phyloP scores from a whole-genome alignment of 2,888 invertebrate genomes.

The Spicauda simplicius region DNA sequence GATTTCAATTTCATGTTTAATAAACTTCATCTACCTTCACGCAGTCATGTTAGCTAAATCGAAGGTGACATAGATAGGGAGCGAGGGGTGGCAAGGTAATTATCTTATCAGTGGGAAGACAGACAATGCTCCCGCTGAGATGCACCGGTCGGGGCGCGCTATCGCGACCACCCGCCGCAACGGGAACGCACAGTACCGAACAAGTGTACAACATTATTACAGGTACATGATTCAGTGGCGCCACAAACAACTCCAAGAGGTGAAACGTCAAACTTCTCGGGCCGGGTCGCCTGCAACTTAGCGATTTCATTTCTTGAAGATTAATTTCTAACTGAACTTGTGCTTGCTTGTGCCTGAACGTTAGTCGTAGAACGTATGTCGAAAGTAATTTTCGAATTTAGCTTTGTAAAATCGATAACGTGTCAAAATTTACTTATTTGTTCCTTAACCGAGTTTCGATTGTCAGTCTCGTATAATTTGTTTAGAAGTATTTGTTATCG shows the following conservation, averaged over 20 bases:
- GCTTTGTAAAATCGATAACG: too few relatives aligned
- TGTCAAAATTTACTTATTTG: too few relatives aligned
- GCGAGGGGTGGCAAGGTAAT: conserved; percentile 51
- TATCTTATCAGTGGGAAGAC: conserved; percentile 63
- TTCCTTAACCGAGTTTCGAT: too few relatives aligned
- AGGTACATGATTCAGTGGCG: conserved; percentile 50
- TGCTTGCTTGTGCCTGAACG: background rate
- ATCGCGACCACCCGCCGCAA: conserved; percentile 38
- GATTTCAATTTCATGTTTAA: background rate
- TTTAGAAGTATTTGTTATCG: too few relatives aligned
- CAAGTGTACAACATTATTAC: conserved; percentile 37
- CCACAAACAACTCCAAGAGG: conserved; percentile 39
- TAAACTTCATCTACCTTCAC: background rate
- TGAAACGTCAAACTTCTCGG: conserved; percentile 44
- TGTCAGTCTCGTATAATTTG: too few relatives aligned
- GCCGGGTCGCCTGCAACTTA: conserved; percentile 37
- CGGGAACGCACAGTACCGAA: conserved; percentile 4
- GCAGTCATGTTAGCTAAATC: conserved; percentile 14
- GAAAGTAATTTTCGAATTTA: too few relatives aligned
- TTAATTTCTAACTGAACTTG: background rate
- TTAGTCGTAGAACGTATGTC: too few relatives aligned
- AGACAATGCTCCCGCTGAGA: conserved; percentile 33
- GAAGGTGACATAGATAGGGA: conserved; percentile 22
- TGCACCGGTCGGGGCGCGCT: conserved; percentile 21
- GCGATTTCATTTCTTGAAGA: background rate